Base-by-base conservation (phyloP, 2,888 invertebrate species). In the Lasioglossum leucozonium region DNA sequence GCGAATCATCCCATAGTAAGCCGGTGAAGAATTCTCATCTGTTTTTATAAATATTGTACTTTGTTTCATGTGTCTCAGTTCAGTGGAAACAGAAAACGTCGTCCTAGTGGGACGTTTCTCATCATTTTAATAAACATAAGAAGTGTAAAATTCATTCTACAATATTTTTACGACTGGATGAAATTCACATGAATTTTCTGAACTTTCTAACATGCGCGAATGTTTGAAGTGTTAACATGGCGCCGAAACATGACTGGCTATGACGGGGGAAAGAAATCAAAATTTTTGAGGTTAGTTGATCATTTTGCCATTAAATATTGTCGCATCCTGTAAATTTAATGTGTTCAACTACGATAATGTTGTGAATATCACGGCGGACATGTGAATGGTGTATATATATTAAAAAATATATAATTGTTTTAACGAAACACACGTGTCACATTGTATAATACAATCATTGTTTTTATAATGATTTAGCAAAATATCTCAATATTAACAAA, bases 171-270 rank as follows among this genome's bases (percentile, higher is more conserved):
- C 72, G 44, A 40, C 67, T 55, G 47, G 82, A 88, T 84, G 79
- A 84, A 85, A 78, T 79, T 75, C 51, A 47, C 67, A 77, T 69
- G 58, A 81, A 82, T 87, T 77, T 83, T 77, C 87, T 74, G 62
- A 89, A 89, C 79, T 90, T 88, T 87, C 81, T 88, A 90, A 90
- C 90, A 91, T 93, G 92, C 92, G 93, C 90, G 90, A 92, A 90
- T 92, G 91, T 93, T 93, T 91, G 88, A 93, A 93, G 93, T 92
- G 89, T 87, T 91, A 93, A 93, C 91, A 93, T 93, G 94, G 94
- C 93, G 94, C 91, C 92, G 90, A 92, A 93, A 92, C 92, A 90
- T 91, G 93, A 93, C 92, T 92, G 91, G 91, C 89, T 92, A 91
- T 92, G 92, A 92, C 86, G 90, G 87, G 88, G 87, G 89, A 90